phyloP scores from a whole-genome alignment of 1,140 invertebrate species.

The Drosophila triauraria region DNA sequence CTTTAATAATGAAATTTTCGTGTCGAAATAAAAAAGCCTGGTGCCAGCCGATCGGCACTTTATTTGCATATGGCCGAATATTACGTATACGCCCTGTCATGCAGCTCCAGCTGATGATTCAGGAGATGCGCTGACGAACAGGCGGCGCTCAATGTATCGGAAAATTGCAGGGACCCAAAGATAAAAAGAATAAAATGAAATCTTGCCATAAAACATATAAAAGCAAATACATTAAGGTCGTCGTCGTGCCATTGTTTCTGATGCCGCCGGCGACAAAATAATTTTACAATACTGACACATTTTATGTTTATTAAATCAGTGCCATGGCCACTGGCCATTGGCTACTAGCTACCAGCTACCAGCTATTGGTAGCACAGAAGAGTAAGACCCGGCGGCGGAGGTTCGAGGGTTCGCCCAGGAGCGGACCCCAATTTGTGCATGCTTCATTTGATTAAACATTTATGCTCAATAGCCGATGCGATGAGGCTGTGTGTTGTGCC shows the following conservation, averaged over 20 bases:
- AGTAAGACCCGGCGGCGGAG: background rate
- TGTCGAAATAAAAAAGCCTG: slow-evolving; percentile 19
- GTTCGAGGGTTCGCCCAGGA: slow-evolving; percentile 27
- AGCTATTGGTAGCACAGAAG: background rate
- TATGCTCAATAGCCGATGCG: slow-evolving; percentile 65
- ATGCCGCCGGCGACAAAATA: slow-evolving; percentile 72
- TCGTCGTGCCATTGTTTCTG: slow-evolving; percentile 42
- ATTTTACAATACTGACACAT: slow-evolving; percentile 82
- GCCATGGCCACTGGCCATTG: slow-evolving; percentile 21
- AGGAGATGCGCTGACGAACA: slow-evolving; percentile 34
- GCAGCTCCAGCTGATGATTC: slow-evolving; percentile 36
- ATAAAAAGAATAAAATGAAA: slow-evolving; percentile 31
- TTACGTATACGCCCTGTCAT: slow-evolving; percentile 67
- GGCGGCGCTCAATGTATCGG: slow-evolving; percentile 73
- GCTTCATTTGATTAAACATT: slow-evolving; percentile 83
- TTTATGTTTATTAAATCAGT: slow-evolving; percentile 82
- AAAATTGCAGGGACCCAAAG: slow-evolving; percentile 67
- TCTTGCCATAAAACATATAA: slow-evolving; percentile 54
- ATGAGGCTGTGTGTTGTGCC: slow-evolving; percentile 31
- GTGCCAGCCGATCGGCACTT: slow-evolving; percentile 32
- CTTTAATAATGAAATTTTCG: slow-evolving; percentile 31
- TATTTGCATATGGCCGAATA: slow-evolving; percentile 59
- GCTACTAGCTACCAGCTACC: background rate
- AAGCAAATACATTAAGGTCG: slow-evolving; percentile 66
- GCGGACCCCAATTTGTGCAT: slow-evolving; percentile 78